Evolutionary conservation across 2,888 invertebrate species (phyloP), one percentile per base, ranked within the genome.

Genomic region (Leucophenga montana): DNA sequence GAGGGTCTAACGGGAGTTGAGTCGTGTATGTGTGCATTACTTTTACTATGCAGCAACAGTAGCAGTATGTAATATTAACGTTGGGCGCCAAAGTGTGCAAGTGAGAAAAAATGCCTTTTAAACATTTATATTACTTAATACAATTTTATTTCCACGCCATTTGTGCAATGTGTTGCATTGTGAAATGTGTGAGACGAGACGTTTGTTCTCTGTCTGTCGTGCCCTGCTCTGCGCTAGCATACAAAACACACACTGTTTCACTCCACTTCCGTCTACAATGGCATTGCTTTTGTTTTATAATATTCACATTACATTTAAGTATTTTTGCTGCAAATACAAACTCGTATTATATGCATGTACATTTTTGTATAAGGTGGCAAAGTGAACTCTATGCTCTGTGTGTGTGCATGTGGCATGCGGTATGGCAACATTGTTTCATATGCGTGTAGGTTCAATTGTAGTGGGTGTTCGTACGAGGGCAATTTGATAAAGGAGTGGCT

Each of bases 91-190:
- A n/a, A n/a, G n/a, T n/a, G n/a, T n/a, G n/a, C n/a, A n/a, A n/a
- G n/a, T 46, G 16, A 8, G 20, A 13, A 13, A 6, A 50, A 72
- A 72, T 72, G 44, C 44, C 27, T 22, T 33, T 50, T 50, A 18
- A 50, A 50, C 50, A 50, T 50, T 50, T 50, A 50, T 18, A 50
- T 50, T 50, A 50, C 50, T 50, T 50, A 50, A 50, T 71, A 72
- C 76, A 76, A 79, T 79, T 78, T 76, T 75, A 76, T 77, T 79
- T 79, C 75, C 73, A 77, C 75, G 72, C 71, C 78, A 79, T 77
- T 75, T 78, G 72, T 72, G 75, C 73, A 75, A 74, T 71, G 72
- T 70, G 68, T 27, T 57, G 57, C 57, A 27, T 57, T 59, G 50
- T 18, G 18, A 50, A 50, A 50, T 50, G 50, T 18, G 16, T 16